Evolutionary conservation across 2,797 vertebrate species (phyloP).

Genomic region (Eremophila alpestris): DNA sequence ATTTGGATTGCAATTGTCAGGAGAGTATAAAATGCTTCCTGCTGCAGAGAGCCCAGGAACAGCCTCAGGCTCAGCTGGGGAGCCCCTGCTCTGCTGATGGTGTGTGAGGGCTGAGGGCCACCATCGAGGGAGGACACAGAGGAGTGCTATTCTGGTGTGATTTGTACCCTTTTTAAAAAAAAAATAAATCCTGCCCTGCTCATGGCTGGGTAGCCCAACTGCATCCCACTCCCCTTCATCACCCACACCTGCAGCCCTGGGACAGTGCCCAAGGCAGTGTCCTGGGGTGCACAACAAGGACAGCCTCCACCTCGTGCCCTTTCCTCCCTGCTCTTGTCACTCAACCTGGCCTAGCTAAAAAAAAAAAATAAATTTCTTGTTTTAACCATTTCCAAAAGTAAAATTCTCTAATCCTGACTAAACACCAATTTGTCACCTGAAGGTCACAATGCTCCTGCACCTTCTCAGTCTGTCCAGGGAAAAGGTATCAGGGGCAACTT

Average conservation of each 20-base stretch:
- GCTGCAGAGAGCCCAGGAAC: background rate
- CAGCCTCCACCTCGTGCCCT: rapidly evolving
- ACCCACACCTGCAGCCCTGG: rapidly evolving
- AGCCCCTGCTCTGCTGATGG: background rate
- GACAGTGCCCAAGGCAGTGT: rapidly evolving
- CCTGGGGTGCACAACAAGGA: background rate
- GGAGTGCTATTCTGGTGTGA: background rate
- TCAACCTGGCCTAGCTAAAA: background rate
- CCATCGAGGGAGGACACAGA: background rate
- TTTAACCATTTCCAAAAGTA: background rate
- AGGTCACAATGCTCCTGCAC: rapidly evolving
- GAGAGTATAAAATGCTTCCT: constrained; percentile 17
- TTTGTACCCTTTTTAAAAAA: background rate
- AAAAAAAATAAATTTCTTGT: background rate
- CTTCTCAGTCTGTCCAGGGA: background rate
- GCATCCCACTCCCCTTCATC: background rate
- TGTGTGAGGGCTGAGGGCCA: background rate
- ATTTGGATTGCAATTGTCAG: constrained; percentile 2
- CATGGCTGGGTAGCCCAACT: background rate
- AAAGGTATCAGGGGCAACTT: background rate
- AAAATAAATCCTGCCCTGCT: background rate
- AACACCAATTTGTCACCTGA: rapidly evolving
- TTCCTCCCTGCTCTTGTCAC: background rate
- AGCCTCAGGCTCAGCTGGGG: background rate
- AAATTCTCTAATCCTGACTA: background rate